Base-by-base conservation (phyloP, 2,888 invertebrate species). In the Acanthosepion pharaonis region DNA sequence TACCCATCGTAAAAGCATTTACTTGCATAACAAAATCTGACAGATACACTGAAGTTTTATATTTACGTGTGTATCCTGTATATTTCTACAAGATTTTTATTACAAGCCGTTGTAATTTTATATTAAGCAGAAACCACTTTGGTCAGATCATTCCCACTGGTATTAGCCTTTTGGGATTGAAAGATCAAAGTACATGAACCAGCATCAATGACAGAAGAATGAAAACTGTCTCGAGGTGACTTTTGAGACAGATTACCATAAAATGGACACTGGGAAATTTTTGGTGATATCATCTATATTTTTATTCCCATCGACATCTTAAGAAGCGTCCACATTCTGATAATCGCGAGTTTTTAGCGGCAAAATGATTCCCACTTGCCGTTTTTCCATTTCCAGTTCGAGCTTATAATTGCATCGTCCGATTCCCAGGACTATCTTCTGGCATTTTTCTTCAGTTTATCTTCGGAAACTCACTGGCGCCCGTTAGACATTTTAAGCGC, bases 371-470 rank as follows among this genome's bases (percentile, higher is more conserved):
- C 78, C 78, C 78, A 78, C n/a, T 78, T 9, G 78, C 33, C 78
- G 15, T n/a, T 78, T 78, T 78, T n/a, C 78, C 78, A 33, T n/a
- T n/a, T n/a, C n/a, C 33, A 78, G 11, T n/a, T n/a, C n/a, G 5
- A 15, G 9, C 78, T 18, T 78, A n/a, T 78, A 78, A 78, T 78
- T 78, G 78, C n/a, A n/a, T 78, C n/a, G 78, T 15, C n/a, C n/a
- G 78, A 78, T 78, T 78, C 78, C n/a, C 78, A 78, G 33, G 78
- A 15, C 33, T 78, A 5, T n/a, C 78, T 78, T n/a, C 78, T 78
- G 78, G 78, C 78, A 78, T 78, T 78, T 78, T 78, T 78, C 78
- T 78, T 78, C 15, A n/a, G n/a, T 78, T 78, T n/a, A 78, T 78
- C n/a, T 78, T 33, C n/a, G 33, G 78, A 9, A 78, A 78, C 2